Conservation (phyloP, 1,140 invertebrate genomes). For the Scaptodrosophila lebanonensis region DNA sequence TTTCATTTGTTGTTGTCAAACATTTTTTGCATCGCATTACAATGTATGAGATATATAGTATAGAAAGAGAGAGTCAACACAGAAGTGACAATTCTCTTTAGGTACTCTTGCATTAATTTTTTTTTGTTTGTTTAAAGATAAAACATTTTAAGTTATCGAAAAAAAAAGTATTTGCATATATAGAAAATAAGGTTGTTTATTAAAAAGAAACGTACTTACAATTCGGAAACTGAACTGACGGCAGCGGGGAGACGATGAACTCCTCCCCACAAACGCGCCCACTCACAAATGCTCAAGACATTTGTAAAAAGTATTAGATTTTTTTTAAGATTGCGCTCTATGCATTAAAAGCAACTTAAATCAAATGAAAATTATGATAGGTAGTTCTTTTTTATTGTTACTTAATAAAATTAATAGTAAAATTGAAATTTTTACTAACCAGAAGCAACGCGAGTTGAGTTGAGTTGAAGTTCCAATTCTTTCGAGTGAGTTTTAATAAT, state of each 20-base stretch:
- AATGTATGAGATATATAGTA: slow-evolving; percentile 54
- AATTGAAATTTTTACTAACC: slow-evolving; percentile 34
- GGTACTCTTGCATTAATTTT: slow-evolving; percentile 8
- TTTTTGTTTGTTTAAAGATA: slow-evolving; percentile 15
- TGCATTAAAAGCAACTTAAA: slow-evolving; percentile 23
- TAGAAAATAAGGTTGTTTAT: slow-evolving; percentile 41
- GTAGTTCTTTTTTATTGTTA: slow-evolving; percentile 18
- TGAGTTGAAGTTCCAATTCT: slow-evolving; percentile 41
- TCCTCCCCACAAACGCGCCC: too few species aligned
- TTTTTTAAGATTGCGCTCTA: background rate
- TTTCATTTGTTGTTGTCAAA: slow-evolving; percentile 41
- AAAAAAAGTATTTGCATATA: slow-evolving; percentile 25
- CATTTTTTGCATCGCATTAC: slow-evolving; percentile 72
- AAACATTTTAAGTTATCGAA: slow-evolving; percentile 15
- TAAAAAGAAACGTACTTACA: slow-evolving; percentile 75
- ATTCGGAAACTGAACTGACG: slow-evolving; percentile 74
- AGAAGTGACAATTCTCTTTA: slow-evolving; percentile 37
- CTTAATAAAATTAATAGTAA: slow-evolving; percentile 23
- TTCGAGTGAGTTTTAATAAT: too few species aligned
- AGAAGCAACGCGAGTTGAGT: slow-evolving; percentile 23
- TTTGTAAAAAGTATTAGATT: slow-evolving; percentile 8
- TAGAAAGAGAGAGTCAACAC: slow-evolving; percentile 55
- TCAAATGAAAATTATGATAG: slow-evolving; percentile 39
- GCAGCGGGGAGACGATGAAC: slow-evolving; percentile 33
- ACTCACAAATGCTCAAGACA: slow-evolving; percentile 22